Conservation (phyloP, 2,113 vertebrate genomes). For the Macrotis lagotis region DNA sequence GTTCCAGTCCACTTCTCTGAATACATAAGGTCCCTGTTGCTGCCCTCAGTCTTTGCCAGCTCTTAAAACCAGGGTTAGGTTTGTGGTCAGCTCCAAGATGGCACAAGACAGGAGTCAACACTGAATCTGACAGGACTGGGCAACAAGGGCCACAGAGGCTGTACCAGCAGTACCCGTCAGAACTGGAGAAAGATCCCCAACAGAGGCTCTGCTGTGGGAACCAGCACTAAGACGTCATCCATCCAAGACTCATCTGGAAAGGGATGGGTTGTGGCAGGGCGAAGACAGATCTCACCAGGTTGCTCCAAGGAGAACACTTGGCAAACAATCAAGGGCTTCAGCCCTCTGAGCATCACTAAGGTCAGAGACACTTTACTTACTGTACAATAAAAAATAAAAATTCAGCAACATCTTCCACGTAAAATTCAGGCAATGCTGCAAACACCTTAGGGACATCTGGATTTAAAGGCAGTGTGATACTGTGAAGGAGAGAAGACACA, state of each 20-base stretch:
- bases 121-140: not conserved
- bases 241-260: not conserved
- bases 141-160: no score
- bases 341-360: not conserved
- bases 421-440: conserved; percentile 98
- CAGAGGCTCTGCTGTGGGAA: not conserved
- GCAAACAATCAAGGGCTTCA: not conserved
- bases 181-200: no score
- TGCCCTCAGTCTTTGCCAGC: not conserved
- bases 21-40: not conserved
- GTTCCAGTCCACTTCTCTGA: conserved; percentile 6
- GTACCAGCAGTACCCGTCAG: no score
- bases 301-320: not conserved
- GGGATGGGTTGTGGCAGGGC: not conserved
- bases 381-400: conserved; percentile 99
- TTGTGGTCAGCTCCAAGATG: conserved; percentile 33
- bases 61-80: not conserved
- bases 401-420: conserved; percentile 98
- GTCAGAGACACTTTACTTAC: conserved; percentile 86
- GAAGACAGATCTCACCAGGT: not conserved
- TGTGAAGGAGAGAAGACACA: conserved; percentile 75
- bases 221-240: not conserved
- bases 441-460: conserved; percentile 97
- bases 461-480: conserved; percentile 93
- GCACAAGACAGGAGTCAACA: not conserved